A percentile compares a stretch with the other conserved stretches of the same genome.
phyloP scores from a whole-genome alignment of 2,888 invertebrate species.

The Idaea aversata region DNA sequence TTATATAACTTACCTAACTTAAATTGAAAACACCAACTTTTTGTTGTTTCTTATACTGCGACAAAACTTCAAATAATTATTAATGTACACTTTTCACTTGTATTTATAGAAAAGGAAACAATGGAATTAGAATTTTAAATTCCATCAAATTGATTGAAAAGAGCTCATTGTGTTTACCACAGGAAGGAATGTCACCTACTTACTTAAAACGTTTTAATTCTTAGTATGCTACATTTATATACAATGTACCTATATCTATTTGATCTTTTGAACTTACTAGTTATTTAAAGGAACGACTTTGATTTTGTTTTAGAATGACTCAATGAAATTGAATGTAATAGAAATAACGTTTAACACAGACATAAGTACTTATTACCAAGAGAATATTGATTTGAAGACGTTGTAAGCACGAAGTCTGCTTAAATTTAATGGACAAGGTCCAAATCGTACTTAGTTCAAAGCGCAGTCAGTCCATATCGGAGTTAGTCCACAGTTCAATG shows the following conservation, averaged over 20 bases:
- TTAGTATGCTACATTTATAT: background rate
- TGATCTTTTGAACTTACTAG: background rate
- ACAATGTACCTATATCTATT: background rate
- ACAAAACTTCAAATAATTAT: constrained; percentile 12
- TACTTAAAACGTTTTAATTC: background rate
- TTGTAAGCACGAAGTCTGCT: too few species aligned
- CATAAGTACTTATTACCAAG: too few species aligned
- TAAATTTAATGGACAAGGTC: too few species aligned
- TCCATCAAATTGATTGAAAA: constrained; percentile 5
- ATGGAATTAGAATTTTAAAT: constrained; percentile 29
- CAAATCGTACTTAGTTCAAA: too few species aligned
- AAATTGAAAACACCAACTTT: background rate
- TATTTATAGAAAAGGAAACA: constrained; percentile 31
- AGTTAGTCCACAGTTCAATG: too few species aligned
- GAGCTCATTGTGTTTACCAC: background rate
- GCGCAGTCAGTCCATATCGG: too few species aligned
- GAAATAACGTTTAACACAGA: too few species aligned
- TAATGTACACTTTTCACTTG: constrained; percentile 12
- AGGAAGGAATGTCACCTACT: background rate
- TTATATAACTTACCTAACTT: background rate
- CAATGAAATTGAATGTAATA: background rate
- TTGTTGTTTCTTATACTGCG: constrained; percentile 12
- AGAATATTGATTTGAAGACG: too few species aligned
- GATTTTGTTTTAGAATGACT: background rate
- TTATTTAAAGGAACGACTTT: background rate